Percentiles rank a stretch among this genome's conserved stretches.
phyloP scores from a whole-genome alignment of 2,797 vertebrate species.

The Coregonus sp. region DNA sequence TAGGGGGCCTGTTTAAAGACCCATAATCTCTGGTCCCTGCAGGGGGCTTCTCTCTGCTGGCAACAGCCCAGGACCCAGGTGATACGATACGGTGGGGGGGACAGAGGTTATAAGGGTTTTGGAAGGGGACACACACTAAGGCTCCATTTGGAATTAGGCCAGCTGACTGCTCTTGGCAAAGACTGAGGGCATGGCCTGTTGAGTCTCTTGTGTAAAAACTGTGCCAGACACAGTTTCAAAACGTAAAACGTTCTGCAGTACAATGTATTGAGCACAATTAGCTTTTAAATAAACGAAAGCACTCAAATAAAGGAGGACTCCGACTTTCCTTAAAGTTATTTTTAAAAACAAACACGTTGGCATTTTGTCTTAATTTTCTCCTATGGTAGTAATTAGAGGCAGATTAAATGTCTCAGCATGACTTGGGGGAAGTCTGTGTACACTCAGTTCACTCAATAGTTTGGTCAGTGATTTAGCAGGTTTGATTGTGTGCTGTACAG shows the following conservation, averaged over 20 bases:
- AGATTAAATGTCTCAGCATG: slow-evolving; percentile 59
- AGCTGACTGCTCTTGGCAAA: slow-evolving; percentile 66
- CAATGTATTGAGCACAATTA: not conserved
- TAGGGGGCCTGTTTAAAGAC: slow-evolving; percentile 58
- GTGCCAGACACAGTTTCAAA: slow-evolving; percentile 50
- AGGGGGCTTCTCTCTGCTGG: slow-evolving; percentile 47
- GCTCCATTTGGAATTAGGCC: slow-evolving; percentile 60
- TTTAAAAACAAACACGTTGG: slow-evolving; percentile 50
- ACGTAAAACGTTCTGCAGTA: slow-evolving; percentile 53
- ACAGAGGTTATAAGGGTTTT: no score
- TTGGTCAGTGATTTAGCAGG: no score
- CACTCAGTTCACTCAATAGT: no score
- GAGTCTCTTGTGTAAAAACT: slow-evolving; percentile 68
- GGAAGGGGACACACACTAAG: slow-evolving; percentile 17
- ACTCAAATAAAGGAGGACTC: slow-evolving; percentile 56
- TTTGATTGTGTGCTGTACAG: no score
- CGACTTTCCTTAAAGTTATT: slow-evolving; percentile 36
- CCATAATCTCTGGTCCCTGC: slow-evolving; percentile 65
- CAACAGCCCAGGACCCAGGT: slow-evolving; percentile 63
- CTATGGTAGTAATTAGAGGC: slow-evolving; percentile 60
- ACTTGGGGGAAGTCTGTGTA: slow-evolving; percentile 25
- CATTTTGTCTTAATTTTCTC: slow-evolving; percentile 43
- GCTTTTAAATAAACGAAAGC: slow-evolving; percentile 28
- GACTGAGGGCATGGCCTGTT: slow-evolving; percentile 30
- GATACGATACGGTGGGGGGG: slow-evolving; percentile 55